A percentile compares a stretch with the other conserved stretches of the same genome.
Evolutionary conservation across 2,888 invertebrate species (phyloP).

Genomic region (Platycheirus albimanus): DNA sequence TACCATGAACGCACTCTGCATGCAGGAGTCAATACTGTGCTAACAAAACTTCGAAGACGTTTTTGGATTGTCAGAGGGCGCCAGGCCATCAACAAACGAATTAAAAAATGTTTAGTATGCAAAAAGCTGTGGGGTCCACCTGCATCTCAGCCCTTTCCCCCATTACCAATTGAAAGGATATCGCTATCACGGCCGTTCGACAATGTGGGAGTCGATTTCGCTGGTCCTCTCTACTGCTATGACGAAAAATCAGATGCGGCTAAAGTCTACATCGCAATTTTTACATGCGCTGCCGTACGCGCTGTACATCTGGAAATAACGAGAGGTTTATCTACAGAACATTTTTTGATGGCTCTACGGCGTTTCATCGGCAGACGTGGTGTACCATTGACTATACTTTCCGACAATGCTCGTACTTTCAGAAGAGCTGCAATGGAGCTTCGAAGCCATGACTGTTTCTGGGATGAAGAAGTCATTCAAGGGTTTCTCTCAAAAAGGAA

Average conservation of each 20-base stretch:
- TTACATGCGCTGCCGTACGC: too few species aligned
- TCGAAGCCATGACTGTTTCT: background rate
- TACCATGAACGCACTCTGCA: background rate
- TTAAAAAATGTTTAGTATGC: too few species aligned
- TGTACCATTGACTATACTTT: conserved; percentile 12
- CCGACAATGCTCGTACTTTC: conserved; percentile 9
- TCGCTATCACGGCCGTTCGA: too few species aligned
- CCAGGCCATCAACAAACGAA: conserved; percentile 13
- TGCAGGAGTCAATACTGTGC: conserved; percentile 9
- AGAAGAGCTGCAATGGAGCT: background rate
- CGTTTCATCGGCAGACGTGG: conserved; percentile 29
- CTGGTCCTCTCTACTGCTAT: conserved; percentile 30
- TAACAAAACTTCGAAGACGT: too few species aligned
- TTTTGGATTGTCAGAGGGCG: conserved; percentile 15
- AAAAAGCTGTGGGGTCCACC: too few species aligned
- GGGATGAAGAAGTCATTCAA: conserved; percentile 11
- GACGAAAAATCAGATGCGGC: background rate
- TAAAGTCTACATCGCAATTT: conserved; percentile 26
- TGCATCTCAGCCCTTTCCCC: conserved; percentile 30
- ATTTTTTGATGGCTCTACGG: conserved; percentile 16
- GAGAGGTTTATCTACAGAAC: conserved; percentile 18
- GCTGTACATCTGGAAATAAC: conserved; percentile 14
- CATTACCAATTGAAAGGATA: conserved; percentile 28
- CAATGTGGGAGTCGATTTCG: too few species aligned
- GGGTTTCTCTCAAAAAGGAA: background rate